These are phyloP conservation scores for Xestia ashworthii DNA, from an alignment of 2,888 invertebrate genomes.

Conservation along the genomic window DNA sequence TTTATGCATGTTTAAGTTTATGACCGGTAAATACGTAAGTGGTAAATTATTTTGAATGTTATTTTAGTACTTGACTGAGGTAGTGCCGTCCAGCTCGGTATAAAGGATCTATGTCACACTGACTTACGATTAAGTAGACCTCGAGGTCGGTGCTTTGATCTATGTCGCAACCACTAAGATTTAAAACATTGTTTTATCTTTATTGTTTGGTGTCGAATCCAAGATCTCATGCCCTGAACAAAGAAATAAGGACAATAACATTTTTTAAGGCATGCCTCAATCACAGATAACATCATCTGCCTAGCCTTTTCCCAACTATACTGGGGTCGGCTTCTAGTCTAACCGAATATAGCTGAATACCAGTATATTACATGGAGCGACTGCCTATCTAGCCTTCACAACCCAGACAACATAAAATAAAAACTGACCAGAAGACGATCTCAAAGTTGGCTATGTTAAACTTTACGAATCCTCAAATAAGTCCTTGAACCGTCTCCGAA, in stretches of 20 bases:
- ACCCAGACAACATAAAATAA: no score
- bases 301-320: no score
- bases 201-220: background rate
- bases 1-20: slow-evolving; percentile 42
- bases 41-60: slow-evolving; percentile 15
- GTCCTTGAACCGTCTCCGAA: background rate
- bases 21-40: slow-evolving; percentile 3
- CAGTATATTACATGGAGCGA: no score
- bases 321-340: no score
- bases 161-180: background rate
- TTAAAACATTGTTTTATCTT: background rate
- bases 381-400: no score
- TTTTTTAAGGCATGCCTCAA: background rate
- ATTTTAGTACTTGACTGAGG: slow-evolving; percentile 16
- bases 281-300: background rate
- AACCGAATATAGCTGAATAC: no score
- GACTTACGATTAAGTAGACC: background rate
- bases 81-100: background rate
- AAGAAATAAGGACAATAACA: background rate
- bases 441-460: background rate
- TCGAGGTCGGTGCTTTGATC: background rate
- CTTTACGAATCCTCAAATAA: background rate
- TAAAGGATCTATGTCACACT: background rate
- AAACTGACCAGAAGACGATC: background rate
- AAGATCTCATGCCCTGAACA: background rate